Percentiles rank a stretch among this genome's conserved stretches.
These are phyloP conservation scores for Podocnemis expansa DNA, from an alignment of 2,113 vertebrate genomes.

Conservation along the genomic window DNA sequence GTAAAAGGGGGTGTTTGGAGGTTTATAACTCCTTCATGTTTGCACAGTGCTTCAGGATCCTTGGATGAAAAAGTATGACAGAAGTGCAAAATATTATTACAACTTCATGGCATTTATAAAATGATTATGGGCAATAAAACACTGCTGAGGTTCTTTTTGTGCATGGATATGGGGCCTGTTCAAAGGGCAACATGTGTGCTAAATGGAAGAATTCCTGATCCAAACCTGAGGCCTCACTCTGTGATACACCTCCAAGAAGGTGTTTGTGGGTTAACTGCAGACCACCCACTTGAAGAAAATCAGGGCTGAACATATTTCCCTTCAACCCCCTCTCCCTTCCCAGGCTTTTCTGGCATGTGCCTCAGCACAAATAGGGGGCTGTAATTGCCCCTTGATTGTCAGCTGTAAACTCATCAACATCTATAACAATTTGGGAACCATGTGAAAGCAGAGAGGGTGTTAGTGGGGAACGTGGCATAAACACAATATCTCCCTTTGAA, in stretches of 20 bases:
- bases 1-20: background rate
- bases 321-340: background rate
- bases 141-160: background rate
- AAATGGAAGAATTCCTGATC: background rate
- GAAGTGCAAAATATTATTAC: background rate
- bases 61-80: background rate
- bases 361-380: background rate
- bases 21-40: background rate
- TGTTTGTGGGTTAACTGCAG: background rate
- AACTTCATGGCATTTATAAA: background rate
- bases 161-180: background rate
- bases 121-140: background rate
- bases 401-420: background rate
- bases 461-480: fast-evolving
- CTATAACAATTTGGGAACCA: background rate
- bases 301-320: background rate
- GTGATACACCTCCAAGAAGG: background rate
- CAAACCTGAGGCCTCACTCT: background rate
- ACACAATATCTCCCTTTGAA: slow-evolving; percentile 14
- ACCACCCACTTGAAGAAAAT: background rate
- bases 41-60: background rate
- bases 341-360: background rate
- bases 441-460: fast-evolving
- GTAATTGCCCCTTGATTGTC: background rate
- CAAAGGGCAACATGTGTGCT: background rate